Conservation (phyloP, 2,797 vertebrate species). For the Danio jaintianensis region DNA sequence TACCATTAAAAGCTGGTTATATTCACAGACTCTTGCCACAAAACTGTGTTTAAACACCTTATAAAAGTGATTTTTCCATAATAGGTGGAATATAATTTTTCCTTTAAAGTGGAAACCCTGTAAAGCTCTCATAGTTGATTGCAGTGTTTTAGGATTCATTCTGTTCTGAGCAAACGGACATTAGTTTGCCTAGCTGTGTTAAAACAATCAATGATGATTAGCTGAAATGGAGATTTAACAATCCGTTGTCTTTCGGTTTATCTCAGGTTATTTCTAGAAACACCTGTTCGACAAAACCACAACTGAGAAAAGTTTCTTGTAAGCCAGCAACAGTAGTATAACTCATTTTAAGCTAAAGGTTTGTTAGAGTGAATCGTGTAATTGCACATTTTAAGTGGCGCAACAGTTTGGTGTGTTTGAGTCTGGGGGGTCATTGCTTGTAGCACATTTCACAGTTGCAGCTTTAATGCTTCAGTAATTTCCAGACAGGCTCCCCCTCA, state of each 20-base stretch:
- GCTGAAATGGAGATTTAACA: not conserved
- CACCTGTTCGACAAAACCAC: slow-evolving; percentile 8
- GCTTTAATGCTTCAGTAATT: slow-evolving; percentile 32
- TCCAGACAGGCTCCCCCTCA: not conserved
- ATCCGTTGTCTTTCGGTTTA: not conserved
- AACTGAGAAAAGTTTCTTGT: not conserved
- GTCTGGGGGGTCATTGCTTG: not conserved
- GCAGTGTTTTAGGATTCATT: not conserved
- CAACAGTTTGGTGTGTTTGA: not conserved
- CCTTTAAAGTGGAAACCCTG: too few relatives aligned
- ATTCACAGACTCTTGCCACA: too few relatives aligned
- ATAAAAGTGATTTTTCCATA: too few relatives aligned
- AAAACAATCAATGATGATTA: not conserved
- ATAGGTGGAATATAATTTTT: too few relatives aligned
- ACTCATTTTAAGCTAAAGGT: not conserved
- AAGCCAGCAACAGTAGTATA: not conserved
- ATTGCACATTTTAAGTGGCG: not conserved
- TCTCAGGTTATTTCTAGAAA: slow-evolving; percentile 5
- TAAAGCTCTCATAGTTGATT: too few relatives aligned
- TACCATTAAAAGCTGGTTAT: too few relatives aligned
- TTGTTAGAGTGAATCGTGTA: not conserved
- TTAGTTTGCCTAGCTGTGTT: not conserved
- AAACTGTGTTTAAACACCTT: too few relatives aligned
- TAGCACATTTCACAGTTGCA: not conserved
- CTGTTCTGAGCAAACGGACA: not conserved